Evolutionary conservation across 2,113 vertebrate species (phyloP).

Genomic region (Rhinoptilus africanus): DNA sequence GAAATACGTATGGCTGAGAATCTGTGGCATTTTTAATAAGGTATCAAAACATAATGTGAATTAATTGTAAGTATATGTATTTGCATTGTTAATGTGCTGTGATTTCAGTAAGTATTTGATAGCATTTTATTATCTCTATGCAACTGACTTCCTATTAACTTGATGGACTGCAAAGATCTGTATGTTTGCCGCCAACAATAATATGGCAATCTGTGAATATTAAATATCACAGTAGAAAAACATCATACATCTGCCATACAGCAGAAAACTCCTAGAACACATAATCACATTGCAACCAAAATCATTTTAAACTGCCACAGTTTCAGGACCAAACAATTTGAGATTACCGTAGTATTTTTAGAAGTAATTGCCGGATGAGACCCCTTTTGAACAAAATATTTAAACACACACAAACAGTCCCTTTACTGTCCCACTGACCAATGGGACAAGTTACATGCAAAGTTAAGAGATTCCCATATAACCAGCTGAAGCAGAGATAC

Average conservation of each 20-base stretch:
- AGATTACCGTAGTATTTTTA: neutral
- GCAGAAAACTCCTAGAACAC: neutral
- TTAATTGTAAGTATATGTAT: neutral
- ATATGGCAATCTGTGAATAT: neutral
- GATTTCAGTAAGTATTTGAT: neutral
- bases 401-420: neutral
- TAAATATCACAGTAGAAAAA: neutral
- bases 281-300: neutral
- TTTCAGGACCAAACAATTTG: neutral
- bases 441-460: neutral
- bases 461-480: neutral
- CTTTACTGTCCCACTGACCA: neutral
- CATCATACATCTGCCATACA: neutral
- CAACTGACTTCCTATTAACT: neutral
- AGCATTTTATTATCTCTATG: neutral
- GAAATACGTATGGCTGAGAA: neutral
- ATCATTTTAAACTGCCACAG: neutral
- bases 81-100: neutral
- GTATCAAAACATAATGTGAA: neutral
- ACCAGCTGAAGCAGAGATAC: neutral
- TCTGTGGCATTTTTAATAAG: neutral
- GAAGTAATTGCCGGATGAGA: neutral
- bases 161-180: neutral
- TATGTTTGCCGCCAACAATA: neutral
- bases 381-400: neutral